A percentile compares a stretch with the other conserved stretches of the same genome.
Evolutionary conservation across 2,797 vertebrate genomes (phyloP).

Genomic region (Gastrophryne carolinensis): DNA sequence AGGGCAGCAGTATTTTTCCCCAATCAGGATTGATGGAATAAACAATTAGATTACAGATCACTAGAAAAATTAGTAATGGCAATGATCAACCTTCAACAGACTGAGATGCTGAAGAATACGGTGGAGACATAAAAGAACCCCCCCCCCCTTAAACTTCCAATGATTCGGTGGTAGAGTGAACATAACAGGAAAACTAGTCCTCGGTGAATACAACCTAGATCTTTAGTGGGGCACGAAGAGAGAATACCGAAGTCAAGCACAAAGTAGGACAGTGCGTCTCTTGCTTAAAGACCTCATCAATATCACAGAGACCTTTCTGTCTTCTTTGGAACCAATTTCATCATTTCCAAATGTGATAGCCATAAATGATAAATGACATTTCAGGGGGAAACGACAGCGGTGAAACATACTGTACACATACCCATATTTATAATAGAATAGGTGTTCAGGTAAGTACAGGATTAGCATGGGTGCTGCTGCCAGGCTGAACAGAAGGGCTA

Average conservation of each 20-base stretch:
- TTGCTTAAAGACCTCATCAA: conserved; percentile 47
- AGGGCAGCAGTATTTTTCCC: background rate
- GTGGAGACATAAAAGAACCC: background rate
- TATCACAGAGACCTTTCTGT: conserved; percentile 42
- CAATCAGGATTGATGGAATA: background rate
- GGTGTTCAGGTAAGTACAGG: too few relatives aligned
- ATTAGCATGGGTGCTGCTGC: too few relatives aligned
- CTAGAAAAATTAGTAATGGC: background rate
- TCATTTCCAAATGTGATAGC: conserved; percentile 30
- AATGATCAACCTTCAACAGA: background rate
- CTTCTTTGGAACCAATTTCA: conserved; percentile 41
- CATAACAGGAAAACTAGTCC: conserved; percentile 12
- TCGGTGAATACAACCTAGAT: conserved; percentile 11
- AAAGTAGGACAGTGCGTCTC: conserved; percentile 34
- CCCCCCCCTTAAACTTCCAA: background rate
- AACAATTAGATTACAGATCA: background rate
- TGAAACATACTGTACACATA: conserved; percentile 10
- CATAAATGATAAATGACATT: conserved; percentile 38
- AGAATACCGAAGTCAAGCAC: conserved; percentile 10
- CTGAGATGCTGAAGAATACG: background rate
- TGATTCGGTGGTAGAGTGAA: background rate
- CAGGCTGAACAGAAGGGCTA: too few relatives aligned
- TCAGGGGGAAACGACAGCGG: background rate
- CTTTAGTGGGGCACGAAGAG: conserved; percentile 13
- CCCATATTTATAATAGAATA: too few relatives aligned